Evolutionary conservation across 2,113 vertebrate species (phyloP).

Genomic region (Nerophis lumbriciformis): DNA sequence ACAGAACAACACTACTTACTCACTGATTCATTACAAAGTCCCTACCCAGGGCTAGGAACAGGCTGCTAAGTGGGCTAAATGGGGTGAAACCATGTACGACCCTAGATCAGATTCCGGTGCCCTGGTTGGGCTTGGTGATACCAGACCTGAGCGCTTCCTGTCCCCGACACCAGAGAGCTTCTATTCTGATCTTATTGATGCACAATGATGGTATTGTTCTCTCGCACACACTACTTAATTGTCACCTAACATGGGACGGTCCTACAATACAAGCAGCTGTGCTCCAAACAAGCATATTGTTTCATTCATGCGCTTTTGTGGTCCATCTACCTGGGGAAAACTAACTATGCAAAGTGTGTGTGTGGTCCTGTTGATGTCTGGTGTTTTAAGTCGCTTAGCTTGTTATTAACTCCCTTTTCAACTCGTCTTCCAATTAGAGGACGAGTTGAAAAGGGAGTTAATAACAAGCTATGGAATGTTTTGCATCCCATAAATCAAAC

Average conservation of each 20-base stretch:
- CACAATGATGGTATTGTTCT: constrained; percentile 58
- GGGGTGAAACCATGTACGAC: constrained; percentile 21
- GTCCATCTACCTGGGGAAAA: constrained; percentile 63
- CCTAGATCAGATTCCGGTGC: constrained; percentile 50
- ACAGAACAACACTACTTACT: not conserved
- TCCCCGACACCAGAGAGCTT: constrained; percentile 43
- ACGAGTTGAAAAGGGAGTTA: no score
- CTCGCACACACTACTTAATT: constrained; percentile 46
- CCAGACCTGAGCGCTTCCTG: constrained; percentile 56
- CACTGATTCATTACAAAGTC: constrained; percentile 41
- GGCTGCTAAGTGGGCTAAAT: constrained; percentile 5
- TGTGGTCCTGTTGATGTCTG: constrained; percentile 33
- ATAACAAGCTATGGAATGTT: no score
- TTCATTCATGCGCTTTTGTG: constrained; percentile 46
- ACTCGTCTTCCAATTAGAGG: constrained; percentile 2
- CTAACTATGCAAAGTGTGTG: constrained; percentile 15
- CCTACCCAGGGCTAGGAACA: constrained; percentile 23
- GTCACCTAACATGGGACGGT: constrained; percentile 53
- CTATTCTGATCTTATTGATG: constrained; percentile 50
- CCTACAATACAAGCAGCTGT: constrained; percentile 40
- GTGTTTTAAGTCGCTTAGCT: no score
- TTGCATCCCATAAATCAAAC: constrained; percentile 1
- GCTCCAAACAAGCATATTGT: constrained; percentile 44
- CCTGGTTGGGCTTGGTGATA: constrained; percentile 33
- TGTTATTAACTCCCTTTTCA: not conserved